Percentiles rank a stretch among this genome's conserved stretches.
phyloP scores from a whole-genome alignment of 2,113 vertebrate genomes.

The Nymphicus hollandicus region DNA sequence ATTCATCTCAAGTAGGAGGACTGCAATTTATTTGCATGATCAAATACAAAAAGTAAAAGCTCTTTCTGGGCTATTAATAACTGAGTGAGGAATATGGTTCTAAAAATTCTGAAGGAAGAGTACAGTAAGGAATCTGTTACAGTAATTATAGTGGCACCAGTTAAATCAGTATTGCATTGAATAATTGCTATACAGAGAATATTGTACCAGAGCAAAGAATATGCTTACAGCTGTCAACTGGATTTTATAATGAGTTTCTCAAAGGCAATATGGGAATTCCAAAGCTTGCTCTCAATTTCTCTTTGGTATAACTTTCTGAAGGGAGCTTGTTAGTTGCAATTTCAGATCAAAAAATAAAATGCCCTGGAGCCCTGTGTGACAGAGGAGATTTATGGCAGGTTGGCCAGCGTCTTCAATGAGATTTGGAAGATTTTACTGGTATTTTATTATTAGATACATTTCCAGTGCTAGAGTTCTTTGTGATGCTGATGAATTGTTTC shows the following conservation, averaged over 20 bases:
- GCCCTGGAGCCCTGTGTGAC: neutral
- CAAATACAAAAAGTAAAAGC: neutral
- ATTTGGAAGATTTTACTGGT: neutral
- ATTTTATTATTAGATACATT: constrained; percentile 25
- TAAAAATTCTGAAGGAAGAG: neutral
- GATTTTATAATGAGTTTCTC: neutral
- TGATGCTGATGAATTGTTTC: neutral
- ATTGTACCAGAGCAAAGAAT: neutral
- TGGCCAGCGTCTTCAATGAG: neutral
- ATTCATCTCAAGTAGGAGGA: neutral
- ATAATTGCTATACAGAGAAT: neutral
- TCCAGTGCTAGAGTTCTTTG: neutral
- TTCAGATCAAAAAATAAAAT: constrained; percentile 41
- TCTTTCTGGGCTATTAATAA: constrained; percentile 5
- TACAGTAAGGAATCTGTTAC: neutral
- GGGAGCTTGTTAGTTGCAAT: neutral
- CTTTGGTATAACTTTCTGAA: constrained; percentile 15
- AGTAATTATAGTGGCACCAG: constrained; percentile 12
- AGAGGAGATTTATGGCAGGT: neutral
- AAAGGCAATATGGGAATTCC: neutral
- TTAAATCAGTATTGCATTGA: neutral
- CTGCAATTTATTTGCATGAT: constrained; percentile 9
- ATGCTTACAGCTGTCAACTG: neutral
- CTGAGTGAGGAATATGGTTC: neutral
- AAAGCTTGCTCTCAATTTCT: neutral